Evolutionary conservation across 2,797 vertebrate genomes (phyloP), one percentile per base, ranked within the genome.

Genomic region (Varecia variegata): DNA sequence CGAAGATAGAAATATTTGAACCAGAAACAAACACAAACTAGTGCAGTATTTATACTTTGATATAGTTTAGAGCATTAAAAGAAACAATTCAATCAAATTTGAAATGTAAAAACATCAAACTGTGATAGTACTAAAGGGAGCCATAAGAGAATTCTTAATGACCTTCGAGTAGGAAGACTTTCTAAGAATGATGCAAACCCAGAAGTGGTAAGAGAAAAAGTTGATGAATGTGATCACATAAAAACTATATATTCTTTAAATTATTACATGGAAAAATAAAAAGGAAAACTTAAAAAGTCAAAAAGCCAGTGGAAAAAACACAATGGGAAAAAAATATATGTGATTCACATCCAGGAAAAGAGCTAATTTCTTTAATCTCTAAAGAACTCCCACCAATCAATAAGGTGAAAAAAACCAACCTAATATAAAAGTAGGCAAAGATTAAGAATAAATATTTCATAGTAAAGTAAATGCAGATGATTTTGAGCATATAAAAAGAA

Each of bases 401-500:
- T 74, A 80, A 90, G 4, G 15, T 9, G 15, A 10, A 12, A 40
- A 89, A 76, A 47, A 74, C 0, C 17, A 90, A n/a, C 7, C 2
- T 71, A 58, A 47, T 68, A 73, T 45, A 60, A 88, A 88, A 85
- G 4, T 67, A 40, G 20, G 32, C 62, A 93, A 89, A 67, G 32
- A 67, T 54, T 60, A 96, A 91, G 40, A 43, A 89, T 14, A 92
- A 18, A 27, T 58, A 90, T 70, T 81, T 81, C n/a, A 62, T n/a
- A 67, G 18, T 58, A 81, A 90, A 91, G 47, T 58, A 92, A 94
- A 71, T 76, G 14, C 11, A 91, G 8, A 80, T 71, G 13, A 88
- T 86, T 93, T 88, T 54, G 91, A 94, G 47, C 23, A 71, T 32
- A 58, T 91, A 80, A 90, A 92, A 88, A 43, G 40, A 71, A n/a